Evolutionary conservation across 2,797 vertebrate genomes (phyloP).

Genomic region (Momotus momota): DNA sequence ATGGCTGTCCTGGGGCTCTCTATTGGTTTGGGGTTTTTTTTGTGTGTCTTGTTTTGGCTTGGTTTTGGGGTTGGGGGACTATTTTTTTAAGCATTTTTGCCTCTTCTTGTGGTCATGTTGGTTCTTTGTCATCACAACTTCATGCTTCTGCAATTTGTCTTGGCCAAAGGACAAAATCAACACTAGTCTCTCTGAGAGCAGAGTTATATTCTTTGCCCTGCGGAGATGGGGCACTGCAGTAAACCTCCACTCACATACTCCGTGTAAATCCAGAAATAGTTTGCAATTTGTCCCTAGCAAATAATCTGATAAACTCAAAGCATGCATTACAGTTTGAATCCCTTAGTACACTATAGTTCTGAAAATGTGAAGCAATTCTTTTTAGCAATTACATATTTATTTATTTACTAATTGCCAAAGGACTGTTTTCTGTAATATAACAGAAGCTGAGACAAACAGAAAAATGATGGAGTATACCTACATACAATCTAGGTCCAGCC

Average conservation of each 20-base stretch:
- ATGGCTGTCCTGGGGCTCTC: not conserved
- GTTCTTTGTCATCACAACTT: not conserved
- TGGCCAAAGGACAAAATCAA: not conserved
- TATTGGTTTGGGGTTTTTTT: not conserved
- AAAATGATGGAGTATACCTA: accelerated
- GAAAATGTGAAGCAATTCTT: not conserved
- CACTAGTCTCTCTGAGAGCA: not conserved
- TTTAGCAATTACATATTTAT: not conserved
- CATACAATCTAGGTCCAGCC: not conserved
- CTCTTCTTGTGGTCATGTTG: not conserved
- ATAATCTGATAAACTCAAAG: not conserved
- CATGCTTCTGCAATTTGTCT: not conserved
- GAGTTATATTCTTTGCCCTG: not conserved
- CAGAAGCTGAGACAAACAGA: not conserved
- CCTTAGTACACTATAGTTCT: not conserved
- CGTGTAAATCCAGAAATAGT: not conserved
- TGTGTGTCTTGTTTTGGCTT: not conserved
- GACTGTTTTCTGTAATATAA: not conserved
- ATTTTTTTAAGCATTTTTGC: not conserved
- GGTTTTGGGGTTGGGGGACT: not conserved
- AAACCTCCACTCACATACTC: not conserved
- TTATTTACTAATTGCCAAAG: not conserved
- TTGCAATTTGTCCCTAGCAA: not conserved
- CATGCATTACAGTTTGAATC: not conserved
- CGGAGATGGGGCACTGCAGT: not conserved